These are phyloP conservation scores for Opisthograptis luteolata DNA, from an alignment of 2,888 invertebrate species.

Conservation along the genomic window DNA sequence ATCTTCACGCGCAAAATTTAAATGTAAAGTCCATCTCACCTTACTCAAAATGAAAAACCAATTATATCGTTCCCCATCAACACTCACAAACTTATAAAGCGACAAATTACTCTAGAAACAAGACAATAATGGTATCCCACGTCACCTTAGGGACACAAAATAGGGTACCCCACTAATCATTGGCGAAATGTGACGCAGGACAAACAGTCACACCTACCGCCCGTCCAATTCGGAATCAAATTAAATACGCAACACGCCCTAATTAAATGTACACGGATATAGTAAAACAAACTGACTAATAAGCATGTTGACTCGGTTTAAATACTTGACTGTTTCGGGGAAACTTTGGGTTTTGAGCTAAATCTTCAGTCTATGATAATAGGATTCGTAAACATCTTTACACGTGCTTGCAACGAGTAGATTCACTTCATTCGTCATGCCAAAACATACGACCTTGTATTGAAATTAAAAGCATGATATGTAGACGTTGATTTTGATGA, in stretches of 20 bases:
- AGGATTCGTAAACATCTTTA: not conserved
- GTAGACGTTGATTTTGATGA: no score
- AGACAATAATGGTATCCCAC: constrained; percentile 43
- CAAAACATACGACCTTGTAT: no score
- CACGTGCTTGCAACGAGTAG: not conserved
- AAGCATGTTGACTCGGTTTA: constrained; percentile 14
- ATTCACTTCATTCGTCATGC: no score
- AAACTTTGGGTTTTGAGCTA: constrained; percentile 11
- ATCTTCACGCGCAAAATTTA: no score
- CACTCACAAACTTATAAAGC: constrained; percentile 15
- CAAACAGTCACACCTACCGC: constrained; percentile 45
- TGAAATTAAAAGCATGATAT: no score
- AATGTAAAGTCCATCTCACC: not conserved
- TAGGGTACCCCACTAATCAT: constrained; percentile 48
- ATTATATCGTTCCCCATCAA: constrained; percentile 12
- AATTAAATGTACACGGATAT: constrained; percentile 36
- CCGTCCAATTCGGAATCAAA: constrained; percentile 39
- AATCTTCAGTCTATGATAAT: not conserved
- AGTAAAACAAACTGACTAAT: constrained; percentile 27
- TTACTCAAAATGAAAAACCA: not conserved
- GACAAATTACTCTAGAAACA: constrained; percentile 38
- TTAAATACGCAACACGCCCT: constrained; percentile 36
- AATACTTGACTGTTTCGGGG: constrained; percentile 13
- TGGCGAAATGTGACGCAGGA: constrained; percentile 52
- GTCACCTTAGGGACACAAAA: constrained; percentile 44